phyloP scores from a whole-genome alignment of 2,113 vertebrate species.

The Archocentrus centrarchus region DNA sequence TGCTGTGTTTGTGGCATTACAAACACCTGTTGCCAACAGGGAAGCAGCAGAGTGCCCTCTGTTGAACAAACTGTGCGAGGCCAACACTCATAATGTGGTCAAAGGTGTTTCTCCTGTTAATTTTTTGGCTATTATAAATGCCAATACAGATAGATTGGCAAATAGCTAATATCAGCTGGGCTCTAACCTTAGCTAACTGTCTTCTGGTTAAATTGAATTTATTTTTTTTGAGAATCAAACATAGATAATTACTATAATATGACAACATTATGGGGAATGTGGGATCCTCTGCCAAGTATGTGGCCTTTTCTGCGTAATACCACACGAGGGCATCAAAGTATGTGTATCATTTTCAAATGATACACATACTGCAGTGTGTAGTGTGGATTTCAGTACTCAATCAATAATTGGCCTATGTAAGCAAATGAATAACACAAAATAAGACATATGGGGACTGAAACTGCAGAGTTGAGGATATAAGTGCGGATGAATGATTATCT shows the following conservation, averaged over 20 bases:
- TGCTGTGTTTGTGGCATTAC: not conserved
- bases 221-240: not conserved
- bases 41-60: not conserved
- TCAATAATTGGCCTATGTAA: not conserved
- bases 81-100: not conserved
- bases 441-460: not conserved
- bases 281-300: not conserved
- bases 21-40: not conserved
- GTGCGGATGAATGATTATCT: not conserved
- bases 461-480: not conserved
- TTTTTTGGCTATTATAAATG: no score
- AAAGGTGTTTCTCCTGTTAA: not conserved
- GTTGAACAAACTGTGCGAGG: not conserved
- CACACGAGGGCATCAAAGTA: slow-evolving; percentile 25
- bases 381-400: not conserved
- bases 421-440: not conserved
- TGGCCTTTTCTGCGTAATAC: not conserved
- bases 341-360: not conserved
- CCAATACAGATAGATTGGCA: no score
- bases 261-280: not conserved
- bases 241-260: not conserved
- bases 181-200: not conserved
- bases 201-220: not conserved
- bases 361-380: rapidly evolving
- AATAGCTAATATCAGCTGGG: not conserved